phyloP scores from a whole-genome alignment of 92 coral and sea anemone species.

The Desmophyllum pertusum region DNA sequence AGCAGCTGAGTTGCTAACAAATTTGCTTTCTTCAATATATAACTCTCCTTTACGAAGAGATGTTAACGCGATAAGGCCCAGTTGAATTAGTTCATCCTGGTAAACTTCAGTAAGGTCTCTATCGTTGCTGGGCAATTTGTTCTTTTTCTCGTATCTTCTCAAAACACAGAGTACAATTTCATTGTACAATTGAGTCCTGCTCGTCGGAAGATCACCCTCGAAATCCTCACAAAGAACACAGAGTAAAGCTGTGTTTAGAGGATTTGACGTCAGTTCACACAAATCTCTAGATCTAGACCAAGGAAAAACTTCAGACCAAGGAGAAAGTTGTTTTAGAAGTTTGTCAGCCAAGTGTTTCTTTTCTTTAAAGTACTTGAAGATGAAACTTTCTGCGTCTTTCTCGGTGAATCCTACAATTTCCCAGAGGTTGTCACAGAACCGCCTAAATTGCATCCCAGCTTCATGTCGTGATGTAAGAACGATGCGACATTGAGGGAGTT shows the following conservation, averaged over 20 bases:
- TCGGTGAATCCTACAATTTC: conserved; percentile 38
- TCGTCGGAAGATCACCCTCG: conserved; percentile 27
- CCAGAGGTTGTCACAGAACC: conserved; percentile 33
- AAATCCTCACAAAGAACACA: conserved; percentile 41
- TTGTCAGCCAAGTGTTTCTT: not conserved
- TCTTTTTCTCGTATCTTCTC: conserved; percentile 27
- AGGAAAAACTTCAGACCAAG: no score
- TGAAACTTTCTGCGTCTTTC: conserved; percentile 15
- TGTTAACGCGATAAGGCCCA: conserved; percentile 39
- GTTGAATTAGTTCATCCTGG: not conserved
- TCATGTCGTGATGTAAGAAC: conserved; percentile 48
- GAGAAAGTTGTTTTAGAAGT: not conserved
- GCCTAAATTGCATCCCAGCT: conserved; percentile 32
- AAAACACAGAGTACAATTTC: conserved; percentile 38
- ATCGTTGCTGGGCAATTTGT: not conserved
- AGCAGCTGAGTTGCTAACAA: not conserved
- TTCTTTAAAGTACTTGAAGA: conserved; percentile 34
- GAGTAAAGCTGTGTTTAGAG: conserved; percentile 47
- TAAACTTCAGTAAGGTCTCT: conserved; percentile 5
- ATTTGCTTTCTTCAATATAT: conserved; percentile 23
- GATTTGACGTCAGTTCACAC: conserved; percentile 28
- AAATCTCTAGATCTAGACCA: not conserved
- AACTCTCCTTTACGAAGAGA: conserved; percentile 4
- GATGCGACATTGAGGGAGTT: conserved; percentile 19
- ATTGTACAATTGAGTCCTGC: conserved; percentile 36